Evolutionary conservation across 2,888 invertebrate species (phyloP).

Genomic region (Volucella bombylans): DNA sequence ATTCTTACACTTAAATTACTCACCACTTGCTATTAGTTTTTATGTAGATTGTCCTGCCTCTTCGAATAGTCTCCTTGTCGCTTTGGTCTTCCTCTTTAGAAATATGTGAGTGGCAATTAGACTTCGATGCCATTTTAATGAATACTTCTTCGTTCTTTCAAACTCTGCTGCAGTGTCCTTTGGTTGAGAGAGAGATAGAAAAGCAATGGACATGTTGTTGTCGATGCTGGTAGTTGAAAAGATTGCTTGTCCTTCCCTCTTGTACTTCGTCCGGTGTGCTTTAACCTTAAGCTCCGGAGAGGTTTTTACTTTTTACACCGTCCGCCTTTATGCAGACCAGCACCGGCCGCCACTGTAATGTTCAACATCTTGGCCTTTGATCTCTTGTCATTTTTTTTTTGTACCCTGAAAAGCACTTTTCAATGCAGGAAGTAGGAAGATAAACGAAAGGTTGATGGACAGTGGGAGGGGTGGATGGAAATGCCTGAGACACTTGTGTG

Average conservation of each 20-base stretch:
- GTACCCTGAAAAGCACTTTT: constrained; percentile 28
- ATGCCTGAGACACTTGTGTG: constrained; percentile 63
- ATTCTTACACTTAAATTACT: constrained; percentile 15
- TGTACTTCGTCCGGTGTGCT: background rate
- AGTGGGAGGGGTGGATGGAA: constrained; percentile 4
- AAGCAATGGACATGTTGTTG: constrained; percentile 41
- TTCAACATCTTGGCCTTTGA: constrained; percentile 71
- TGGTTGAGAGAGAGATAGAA: constrained; percentile 6
- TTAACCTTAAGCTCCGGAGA: constrained; percentile 37
- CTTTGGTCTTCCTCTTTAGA: constrained; percentile 39
- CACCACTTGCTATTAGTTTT: constrained; percentile 25
- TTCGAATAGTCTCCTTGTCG: constrained; percentile 36
- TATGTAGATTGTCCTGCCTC: constrained; percentile 55
- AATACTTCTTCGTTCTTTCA: constrained; percentile 64
- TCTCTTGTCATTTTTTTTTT: constrained; percentile 14
- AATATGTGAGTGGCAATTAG: constrained; percentile 73
- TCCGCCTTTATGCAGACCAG: constrained; percentile 46
- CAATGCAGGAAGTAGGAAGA: constrained; percentile 36
- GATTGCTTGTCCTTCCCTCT: background rate
- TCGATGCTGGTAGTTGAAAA: constrained; percentile 46
- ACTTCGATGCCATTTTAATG: constrained; percentile 74
- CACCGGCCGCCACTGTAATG: constrained; percentile 37
- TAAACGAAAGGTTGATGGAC: constrained; percentile 25
- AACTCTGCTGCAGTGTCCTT: constrained; percentile 48
- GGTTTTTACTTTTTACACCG: constrained; percentile 36